These are phyloP conservation scores for Dicyrtoma fusca DNA, from an alignment of 2,888 invertebrate species.

Conservation along the genomic window DNA sequence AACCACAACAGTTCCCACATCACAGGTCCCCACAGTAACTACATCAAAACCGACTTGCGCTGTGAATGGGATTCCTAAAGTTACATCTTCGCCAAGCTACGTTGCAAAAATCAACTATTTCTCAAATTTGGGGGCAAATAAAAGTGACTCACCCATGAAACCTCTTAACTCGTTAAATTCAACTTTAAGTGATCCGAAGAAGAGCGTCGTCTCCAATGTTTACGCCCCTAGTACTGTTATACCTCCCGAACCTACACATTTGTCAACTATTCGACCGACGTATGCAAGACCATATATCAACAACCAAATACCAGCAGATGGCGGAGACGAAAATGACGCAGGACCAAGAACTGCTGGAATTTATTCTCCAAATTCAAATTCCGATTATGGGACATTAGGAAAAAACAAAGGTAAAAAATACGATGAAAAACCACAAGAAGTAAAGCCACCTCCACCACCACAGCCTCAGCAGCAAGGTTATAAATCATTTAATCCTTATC, in stretches of 20 bases:
- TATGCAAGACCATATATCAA: conserved; percentile 48
- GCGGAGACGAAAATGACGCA: conserved; percentile 6
- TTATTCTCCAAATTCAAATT: conserved; percentile 33
- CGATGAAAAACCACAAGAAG: conserved; percentile 7
- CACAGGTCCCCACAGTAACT: conserved; percentile 8
- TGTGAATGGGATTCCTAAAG: conserved; percentile 55
- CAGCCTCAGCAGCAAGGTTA: conserved; percentile 45
- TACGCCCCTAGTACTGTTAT: conserved; percentile 46
- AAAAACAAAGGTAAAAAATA: conserved; percentile 33
- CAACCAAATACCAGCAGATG: conserved; percentile 33
- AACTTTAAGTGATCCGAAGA: conserved; percentile 24
- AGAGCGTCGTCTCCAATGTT: conserved; percentile 21
- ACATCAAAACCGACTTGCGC: conserved; percentile 52
- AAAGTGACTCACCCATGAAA: conserved; percentile 50
- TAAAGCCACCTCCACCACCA: conserved; percentile 6
- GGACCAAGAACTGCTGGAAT: conserved; percentile 18
- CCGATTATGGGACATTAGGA: conserved; percentile 41
- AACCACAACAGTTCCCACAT: conserved; percentile 4
- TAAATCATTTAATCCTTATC: conserved; percentile 55
- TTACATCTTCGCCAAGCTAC: conserved; percentile 47
- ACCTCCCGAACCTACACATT: conserved; percentile 43
- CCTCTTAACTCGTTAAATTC: conserved; percentile 51
- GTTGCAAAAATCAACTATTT: conserved; percentile 56
- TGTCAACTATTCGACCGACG: conserved; percentile 51
- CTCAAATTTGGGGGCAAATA: conserved; percentile 45